Conservation (phyloP, 2,888 invertebrate genomes). For the Acleris laterana region DNA sequence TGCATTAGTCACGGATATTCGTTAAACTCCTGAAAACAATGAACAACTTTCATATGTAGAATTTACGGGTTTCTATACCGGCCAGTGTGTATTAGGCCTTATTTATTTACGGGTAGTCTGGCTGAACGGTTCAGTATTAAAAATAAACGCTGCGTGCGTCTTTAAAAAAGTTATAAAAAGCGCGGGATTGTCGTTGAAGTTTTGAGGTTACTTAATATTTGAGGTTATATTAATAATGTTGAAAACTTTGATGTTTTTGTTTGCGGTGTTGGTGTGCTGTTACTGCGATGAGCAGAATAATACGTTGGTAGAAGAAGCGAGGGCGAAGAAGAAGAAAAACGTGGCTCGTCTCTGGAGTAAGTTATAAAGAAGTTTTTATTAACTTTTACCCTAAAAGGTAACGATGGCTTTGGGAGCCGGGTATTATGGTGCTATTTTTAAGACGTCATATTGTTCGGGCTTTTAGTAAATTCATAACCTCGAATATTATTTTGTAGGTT, state of each 20-base stretch:
- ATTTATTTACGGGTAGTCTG: conserved; percentile 65
- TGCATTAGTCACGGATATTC: conserved; percentile 74
- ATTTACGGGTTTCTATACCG: conserved; percentile 53
- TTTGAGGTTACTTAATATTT: conserved; percentile 15
- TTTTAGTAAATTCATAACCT: conserved; percentile 3
- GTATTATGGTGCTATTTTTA: conserved; percentile 13
- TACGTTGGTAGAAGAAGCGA: conserved; percentile 59
- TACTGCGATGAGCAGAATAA: conserved; percentile 64
- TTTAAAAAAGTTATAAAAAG: conserved; percentile 22
- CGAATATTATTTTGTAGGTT: conserved; percentile 1
- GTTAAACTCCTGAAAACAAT: conserved; percentile 73
- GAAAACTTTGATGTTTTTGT: conserved; percentile 56
- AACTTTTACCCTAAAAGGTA: conserved; percentile 29
- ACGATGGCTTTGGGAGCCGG: conserved; percentile 12
- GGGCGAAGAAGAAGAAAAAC: conserved; percentile 73
- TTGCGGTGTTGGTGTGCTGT: conserved; percentile 61
- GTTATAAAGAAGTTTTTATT: conserved; percentile 44
- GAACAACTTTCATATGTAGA: conserved; percentile 69
- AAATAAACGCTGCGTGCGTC: conserved; percentile 37
- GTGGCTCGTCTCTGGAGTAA: conserved; percentile 65
- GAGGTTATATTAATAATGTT: conserved; percentile 51
- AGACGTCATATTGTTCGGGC: neutral
- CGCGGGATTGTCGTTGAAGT: conserved; percentile 4
- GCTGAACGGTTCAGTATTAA: conserved; percentile 51
- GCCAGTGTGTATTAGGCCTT: conserved; percentile 54